Conservation (phyloP, 1,140 invertebrate species). For the Nilaparvata lugens region DNA sequence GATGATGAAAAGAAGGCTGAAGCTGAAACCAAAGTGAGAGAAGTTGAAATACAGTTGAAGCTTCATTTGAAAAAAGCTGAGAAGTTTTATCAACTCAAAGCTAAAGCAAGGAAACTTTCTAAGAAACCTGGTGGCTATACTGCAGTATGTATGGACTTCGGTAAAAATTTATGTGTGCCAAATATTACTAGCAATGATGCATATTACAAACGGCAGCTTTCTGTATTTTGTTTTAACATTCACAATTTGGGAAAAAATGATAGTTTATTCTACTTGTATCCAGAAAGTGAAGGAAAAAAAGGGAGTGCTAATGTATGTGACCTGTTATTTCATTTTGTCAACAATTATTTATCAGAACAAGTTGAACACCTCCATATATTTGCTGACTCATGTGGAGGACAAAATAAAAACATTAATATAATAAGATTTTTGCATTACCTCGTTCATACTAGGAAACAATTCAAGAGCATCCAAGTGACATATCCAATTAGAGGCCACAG, state of each 20-base stretch:
- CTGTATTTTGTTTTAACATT: conserved; percentile 9
- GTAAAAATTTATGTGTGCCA: conserved; percentile 3
- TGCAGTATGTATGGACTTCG: neutral
- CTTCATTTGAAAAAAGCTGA: neutral
- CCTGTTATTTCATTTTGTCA: conserved; percentile 1
- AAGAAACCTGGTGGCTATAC: neutral
- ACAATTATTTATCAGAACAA: neutral
- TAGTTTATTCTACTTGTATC: conserved; percentile 7
- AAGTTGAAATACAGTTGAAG: neutral
- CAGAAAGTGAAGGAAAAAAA: conserved; percentile 8
- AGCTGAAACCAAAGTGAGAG: neutral
- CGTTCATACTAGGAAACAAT: conserved; percentile 15
- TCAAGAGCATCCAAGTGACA: conserved; percentile 11
- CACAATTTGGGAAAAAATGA: neutral
- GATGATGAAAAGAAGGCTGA: neutral
- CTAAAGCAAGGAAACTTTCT: neutral
- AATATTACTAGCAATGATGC: conserved; percentile 3
- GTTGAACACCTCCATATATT: conserved; percentile 3
- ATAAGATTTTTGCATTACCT: conserved; percentile 20
- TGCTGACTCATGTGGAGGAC: conserved; percentile 5
- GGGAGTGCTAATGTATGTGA: conserved; percentile 6
- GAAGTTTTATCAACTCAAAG: conserved; percentile 1
- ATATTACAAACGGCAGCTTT: conserved; percentile 6
- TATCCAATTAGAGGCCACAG: conserved; percentile 13
- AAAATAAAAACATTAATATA: conserved; percentile 12